Percentiles rank a stretch among this genome's conserved stretches.
Conservation (phyloP, 2,113 vertebrate species). For the Callionymus lyra region DNA sequence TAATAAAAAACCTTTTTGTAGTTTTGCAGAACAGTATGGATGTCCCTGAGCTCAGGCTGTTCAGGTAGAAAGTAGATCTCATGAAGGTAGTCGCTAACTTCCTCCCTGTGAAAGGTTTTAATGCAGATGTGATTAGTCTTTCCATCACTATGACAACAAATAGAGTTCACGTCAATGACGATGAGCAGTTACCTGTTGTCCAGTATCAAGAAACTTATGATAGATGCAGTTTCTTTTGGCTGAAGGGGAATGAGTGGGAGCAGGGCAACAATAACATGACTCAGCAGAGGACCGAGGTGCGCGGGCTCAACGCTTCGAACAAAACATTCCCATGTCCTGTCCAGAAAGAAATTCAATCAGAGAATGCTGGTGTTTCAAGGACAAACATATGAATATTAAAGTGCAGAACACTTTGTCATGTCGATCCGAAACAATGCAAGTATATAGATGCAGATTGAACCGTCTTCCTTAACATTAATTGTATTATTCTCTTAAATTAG, state of each 20-base stretch:
- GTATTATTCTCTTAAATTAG: constrained; percentile 6
- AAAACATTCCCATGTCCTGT: constrained; percentile 93
- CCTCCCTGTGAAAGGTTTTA: constrained; percentile 64
- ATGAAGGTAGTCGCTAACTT: constrained; percentile 90
- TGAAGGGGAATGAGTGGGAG: constrained; percentile 85
- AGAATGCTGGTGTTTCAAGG: too few species aligned
- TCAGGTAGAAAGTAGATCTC: constrained; percentile 98
- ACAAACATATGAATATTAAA: too few species aligned
- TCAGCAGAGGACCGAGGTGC: constrained; percentile 89
- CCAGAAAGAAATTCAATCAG: too few species aligned
- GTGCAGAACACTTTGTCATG: too few species aligned
- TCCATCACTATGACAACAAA: background rate
- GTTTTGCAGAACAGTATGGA: constrained; percentile 86
- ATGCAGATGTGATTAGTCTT: background rate
- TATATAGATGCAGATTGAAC: too few species aligned
- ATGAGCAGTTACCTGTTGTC: constrained; percentile 87
- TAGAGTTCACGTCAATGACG: too few species aligned
- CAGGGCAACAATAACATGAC: constrained; percentile 93
- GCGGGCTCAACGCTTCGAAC: constrained; percentile 82
- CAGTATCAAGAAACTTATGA: constrained; percentile 88
- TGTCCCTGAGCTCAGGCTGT: constrained; percentile 83
- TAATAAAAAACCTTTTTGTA: constrained; percentile 80
- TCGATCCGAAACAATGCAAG: too few species aligned
- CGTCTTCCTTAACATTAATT: too few species aligned
- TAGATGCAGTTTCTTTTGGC: constrained; percentile 83